phyloP scores from a whole-genome alignment of 2,113 vertebrate genomes.

The Podarcis raffonei region DNA sequence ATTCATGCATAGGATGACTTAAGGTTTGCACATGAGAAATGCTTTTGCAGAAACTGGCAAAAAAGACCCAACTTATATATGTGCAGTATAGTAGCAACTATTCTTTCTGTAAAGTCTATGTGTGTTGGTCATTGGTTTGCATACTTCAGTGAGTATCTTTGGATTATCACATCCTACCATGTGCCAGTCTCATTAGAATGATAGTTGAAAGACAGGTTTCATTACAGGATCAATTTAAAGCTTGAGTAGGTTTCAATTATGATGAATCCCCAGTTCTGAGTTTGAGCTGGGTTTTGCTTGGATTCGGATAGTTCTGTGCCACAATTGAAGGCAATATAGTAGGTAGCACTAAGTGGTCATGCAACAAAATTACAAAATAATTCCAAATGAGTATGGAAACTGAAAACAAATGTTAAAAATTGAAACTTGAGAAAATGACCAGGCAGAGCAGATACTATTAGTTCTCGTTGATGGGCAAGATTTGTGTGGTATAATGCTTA shows the following conservation, averaged over 20 bases:
- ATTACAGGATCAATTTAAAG: slow-evolving; percentile 62
- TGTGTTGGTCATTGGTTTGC: not conserved
- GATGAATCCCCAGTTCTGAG: slow-evolving; percentile 9
- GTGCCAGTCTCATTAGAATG: slow-evolving; percentile 35
- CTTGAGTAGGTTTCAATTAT: slow-evolving; percentile 57
- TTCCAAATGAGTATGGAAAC: slow-evolving; percentile 30
- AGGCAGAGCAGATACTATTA: not conserved
- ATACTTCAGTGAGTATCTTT: not conserved
- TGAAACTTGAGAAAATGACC: not conserved
- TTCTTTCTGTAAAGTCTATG: not conserved
- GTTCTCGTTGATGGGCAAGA: not conserved
- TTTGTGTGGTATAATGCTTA: not conserved
- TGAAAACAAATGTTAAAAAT: not conserved
- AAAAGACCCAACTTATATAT: too few relatives aligned
- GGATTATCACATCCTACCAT: not conserved
- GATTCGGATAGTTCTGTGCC: not conserved
- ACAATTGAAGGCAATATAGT: not conserved
- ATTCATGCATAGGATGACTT: not conserved
- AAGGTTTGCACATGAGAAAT: not conserved
- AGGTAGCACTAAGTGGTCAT: not conserved
- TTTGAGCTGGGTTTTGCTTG: not conserved
- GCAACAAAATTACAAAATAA: not conserved
- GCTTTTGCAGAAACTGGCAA: not conserved
- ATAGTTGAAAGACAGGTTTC: not conserved
- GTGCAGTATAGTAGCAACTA: too few relatives aligned